Evolutionary conservation across 1,140 invertebrate species (phyloP), one percentile per base, ranked within the genome.

Genomic region (Temnothorax longispinosus): DNA sequence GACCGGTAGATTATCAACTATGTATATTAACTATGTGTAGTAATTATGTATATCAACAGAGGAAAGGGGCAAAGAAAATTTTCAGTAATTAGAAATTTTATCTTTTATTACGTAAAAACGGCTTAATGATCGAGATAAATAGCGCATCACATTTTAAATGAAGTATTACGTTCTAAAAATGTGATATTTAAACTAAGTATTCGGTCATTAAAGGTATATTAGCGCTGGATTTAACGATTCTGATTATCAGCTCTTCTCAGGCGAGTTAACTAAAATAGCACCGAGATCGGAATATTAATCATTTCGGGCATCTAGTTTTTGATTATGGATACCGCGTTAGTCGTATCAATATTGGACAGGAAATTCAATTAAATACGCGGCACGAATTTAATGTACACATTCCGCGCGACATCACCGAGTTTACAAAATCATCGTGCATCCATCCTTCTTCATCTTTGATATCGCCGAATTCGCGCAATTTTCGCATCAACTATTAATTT

Each of bases 311-410:
- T 58, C 69, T 84, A 74, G 69, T 60, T 60, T 60, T 82, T 58
- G 80, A 82, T 82, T 74, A 82, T 69, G 80, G 15, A 60, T 56
- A 82, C 54, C 80, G 78, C 64, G 80, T 47, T 60, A 56, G 69
- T 21, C 54, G 56, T 67, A 65, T 87, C 58, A 84, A 75, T 62
- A 69, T 75, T 69, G 84, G n/a, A 27, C 77, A 74, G 72, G 60
- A 65, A 88, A 81, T 80, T 78, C 85, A 56, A 76, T 88, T 88
- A 90, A 90, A 81, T 81, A 81, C 77, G 77, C 77, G 50, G 77
- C 85, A 74, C 62, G 86, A 88, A 74, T 69, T 69, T 78, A 89
- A 82, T 90, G 74, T 27, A 27, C 54, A 64, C 54, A 58, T 75
- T 52, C 56, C 32, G 54, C 60, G 41, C 15, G 38, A 54, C 69